phyloP scores from a whole-genome alignment of 2,888 invertebrate genomes.

The Gymnocheta viridis region DNA sequence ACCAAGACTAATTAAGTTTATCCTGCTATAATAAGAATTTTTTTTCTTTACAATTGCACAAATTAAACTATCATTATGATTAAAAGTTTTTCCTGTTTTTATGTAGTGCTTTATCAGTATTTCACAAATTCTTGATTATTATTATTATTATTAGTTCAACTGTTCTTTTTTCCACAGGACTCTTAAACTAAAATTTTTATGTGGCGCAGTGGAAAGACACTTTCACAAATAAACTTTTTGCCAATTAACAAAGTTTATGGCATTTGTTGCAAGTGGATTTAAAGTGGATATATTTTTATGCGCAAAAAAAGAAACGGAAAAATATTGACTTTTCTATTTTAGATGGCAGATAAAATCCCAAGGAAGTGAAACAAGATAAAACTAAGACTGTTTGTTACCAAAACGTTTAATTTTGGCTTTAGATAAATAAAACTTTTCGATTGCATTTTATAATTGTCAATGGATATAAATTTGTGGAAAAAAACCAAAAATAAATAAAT shows the following conservation, averaged over 20 bases:
- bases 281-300: constrained; percentile 32
- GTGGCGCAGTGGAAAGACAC: neutral
- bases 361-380: neutral
- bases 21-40: too few species aligned
- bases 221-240: constrained; percentile 38
- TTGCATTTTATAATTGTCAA: constrained; percentile 45
- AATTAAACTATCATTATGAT: too few species aligned
- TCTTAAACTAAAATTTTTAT: neutral
- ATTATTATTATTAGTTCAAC: too few species aligned
- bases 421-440: constrained; percentile 53
- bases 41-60: too few species aligned
- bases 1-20: too few species aligned
- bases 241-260: constrained; percentile 61
- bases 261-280: constrained; percentile 54
- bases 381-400: neutral
- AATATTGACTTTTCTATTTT: constrained; percentile 18
- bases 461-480: neutral
- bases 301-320: neutral
- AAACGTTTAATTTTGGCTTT: neutral
- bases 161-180: neutral
- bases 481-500: neutral
- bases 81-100: too few species aligned
- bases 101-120: too few species aligned
- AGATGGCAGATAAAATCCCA: constrained; percentile 12
- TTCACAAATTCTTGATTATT: too few species aligned